These are phyloP conservation scores for Trisateles emortualis DNA, from an alignment of 2,888 invertebrate genomes.

Conservation along the genomic window DNA sequence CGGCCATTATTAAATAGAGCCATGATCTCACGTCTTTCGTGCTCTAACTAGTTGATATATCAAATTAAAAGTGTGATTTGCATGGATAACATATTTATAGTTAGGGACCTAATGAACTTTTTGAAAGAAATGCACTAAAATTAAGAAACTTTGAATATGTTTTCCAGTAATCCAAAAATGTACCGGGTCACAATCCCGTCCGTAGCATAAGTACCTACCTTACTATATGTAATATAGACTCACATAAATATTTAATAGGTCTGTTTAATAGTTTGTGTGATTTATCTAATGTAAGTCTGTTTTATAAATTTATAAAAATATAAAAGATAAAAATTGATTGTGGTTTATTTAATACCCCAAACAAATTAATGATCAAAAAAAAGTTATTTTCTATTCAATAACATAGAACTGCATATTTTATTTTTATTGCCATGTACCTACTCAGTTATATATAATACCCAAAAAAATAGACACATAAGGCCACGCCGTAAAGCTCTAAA, in stretches of 20 bases:
- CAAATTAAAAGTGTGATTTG: constrained; percentile 71
- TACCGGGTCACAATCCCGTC: constrained; percentile 86
- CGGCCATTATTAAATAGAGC: constrained; percentile 91
- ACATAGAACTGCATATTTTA: no score
- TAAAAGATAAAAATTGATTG: constrained; percentile 66
- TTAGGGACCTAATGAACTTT: constrained; percentile 31
- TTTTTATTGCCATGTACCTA: no score
- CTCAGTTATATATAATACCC: no score
- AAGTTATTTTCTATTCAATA: no score
- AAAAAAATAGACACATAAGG: no score
- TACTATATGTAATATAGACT: constrained; percentile 86
- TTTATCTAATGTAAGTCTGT: constrained; percentile 86
- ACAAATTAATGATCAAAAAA: no score
- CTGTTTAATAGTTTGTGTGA: constrained; percentile 86
- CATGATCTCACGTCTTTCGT: constrained; percentile 79
- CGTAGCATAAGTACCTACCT: constrained; percentile 85
- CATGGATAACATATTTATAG: constrained; percentile 74
- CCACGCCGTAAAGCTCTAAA: no score
- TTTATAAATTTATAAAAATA: constrained; percentile 80
- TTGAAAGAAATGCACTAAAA: constrained; percentile 26
- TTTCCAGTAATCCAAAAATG: constrained; percentile 79
- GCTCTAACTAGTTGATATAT: constrained; percentile 78
- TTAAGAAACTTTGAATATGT: constrained; percentile 68
- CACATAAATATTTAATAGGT: constrained; percentile 87
- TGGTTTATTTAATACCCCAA: constrained; percentile 25